Evolutionary conservation across 2,888 invertebrate species (phyloP), one percentile per base, ranked within the genome.

Genomic region (Pinctada fucata): DNA sequence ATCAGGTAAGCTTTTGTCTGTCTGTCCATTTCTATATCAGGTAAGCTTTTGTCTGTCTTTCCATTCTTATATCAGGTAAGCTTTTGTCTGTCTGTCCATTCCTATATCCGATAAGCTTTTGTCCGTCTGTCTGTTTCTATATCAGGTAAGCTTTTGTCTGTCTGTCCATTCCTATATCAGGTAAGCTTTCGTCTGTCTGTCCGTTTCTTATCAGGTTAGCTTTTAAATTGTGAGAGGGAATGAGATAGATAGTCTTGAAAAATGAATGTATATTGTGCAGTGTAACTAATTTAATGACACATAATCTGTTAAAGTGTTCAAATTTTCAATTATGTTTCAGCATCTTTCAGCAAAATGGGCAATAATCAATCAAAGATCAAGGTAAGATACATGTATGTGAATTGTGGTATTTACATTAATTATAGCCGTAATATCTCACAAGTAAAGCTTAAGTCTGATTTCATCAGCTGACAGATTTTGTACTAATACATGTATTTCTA

Each of bases 81-180:
- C 8, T 8, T 3, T 63, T n/a, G n/a, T n/a, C n/a, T 88, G 93
- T 97, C 64, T 95, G 96, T 73, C 96, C 97, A 0, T 95, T 95
- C 92, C 96, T 91, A 87, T 87, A 87, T 76, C 86, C 90, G 88
- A 92, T 92, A 78, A 74, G 52, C 5, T 63, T 6, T 5, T 66
- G 6, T 58, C 58, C 1, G 13, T 58, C 13, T 13, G 58, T 13
- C 6, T 13, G 31, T 31, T 31, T 31, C 31, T 31, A 31, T 31
- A 31, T 31, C 31, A 31, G 31, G 31, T n/a, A n/a, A n/a, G n/a
- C n/a, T n/a, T n/a, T n/a, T n/a, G 3, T 96, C 95, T 88, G 93
- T 97, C 64, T 95, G 96, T 73, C 96, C 97, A 0, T 95, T 95
- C 92, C 96, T 91, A 87, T 87, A 87, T 76, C 86, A 91, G 88